These are phyloP conservation scores for Polyploca ridens DNA, from an alignment of 2,888 invertebrate genomes.

Conservation along the genomic window DNA sequence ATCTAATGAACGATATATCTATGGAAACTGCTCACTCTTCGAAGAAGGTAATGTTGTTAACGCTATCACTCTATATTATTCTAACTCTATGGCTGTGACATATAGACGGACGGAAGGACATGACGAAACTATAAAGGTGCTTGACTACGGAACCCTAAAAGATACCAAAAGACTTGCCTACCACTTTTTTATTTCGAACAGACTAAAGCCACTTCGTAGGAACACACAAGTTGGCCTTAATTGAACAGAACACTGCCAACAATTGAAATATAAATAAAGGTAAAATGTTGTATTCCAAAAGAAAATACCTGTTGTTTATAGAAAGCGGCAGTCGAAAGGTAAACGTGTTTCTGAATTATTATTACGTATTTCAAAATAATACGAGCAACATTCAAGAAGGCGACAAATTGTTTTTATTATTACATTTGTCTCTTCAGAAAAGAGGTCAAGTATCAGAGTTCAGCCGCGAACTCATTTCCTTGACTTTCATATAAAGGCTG, in stretches of 20 bases:
- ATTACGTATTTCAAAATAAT: slow-evolving; percentile 1
- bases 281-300: not conserved
- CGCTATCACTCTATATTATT: too few species aligned
- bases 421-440: slow-evolving; percentile 57
- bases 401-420: slow-evolving; percentile 57
- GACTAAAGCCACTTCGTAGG: not conserved
- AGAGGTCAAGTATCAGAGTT: slow-evolving; percentile 71
- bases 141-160: too few species aligned
- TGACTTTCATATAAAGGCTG: slow-evolving; percentile 70
- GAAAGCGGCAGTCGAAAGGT: slow-evolving; percentile 3
- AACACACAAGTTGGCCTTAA: slow-evolving; percentile 14
- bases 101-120: too few species aligned
- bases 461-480: slow-evolving; percentile 74
- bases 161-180: too few species aligned
- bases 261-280: slow-evolving; percentile 3
- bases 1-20: too few species aligned
- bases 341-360: slow-evolving; percentile 9
- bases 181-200: too few species aligned
- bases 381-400: slow-evolving; percentile 21
- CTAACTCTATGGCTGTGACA: too few species aligned
- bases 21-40: too few species aligned
- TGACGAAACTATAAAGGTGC: too few species aligned
- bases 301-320: slow-evolving; percentile 9
- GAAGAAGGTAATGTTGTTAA: too few species aligned
- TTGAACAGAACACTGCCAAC: slow-evolving; percentile 4